A percentile compares a stretch with the other conserved stretches of the same genome.
These are phyloP conservation scores for Aspidapion aeneum DNA, from an alignment of 2,888 invertebrate species.

Conservation along the genomic window DNA sequence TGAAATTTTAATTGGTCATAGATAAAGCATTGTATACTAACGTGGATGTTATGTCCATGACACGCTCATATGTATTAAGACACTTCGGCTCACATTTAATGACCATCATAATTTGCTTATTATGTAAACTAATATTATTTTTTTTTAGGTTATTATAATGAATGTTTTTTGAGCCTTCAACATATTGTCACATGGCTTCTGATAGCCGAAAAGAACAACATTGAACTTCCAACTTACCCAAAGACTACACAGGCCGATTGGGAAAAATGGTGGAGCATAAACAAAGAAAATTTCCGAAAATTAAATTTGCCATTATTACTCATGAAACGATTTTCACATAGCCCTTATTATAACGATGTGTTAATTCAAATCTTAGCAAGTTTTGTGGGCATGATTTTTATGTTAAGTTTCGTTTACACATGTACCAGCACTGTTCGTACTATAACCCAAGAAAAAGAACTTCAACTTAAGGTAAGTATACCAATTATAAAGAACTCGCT, in stretches of 20 bases:
- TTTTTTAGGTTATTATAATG: conserved; percentile 54
- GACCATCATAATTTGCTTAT: too few species aligned
- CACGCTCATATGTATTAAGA: too few species aligned
- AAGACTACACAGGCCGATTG: background rate
- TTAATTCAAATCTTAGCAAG: conserved; percentile 62
- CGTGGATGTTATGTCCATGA: too few species aligned
- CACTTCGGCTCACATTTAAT: too few species aligned
- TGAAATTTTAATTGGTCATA: too few species aligned
- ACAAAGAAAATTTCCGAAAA: background rate
- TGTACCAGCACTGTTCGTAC: conserved; percentile 74
- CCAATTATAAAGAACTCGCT: too few species aligned
- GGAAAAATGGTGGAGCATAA: background rate
- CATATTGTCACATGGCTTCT: conserved; percentile 36
- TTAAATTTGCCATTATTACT: conserved; percentile 37
- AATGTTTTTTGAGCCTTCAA: conserved; percentile 67
- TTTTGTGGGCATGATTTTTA: conserved; percentile 70
- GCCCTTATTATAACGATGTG: conserved; percentile 63
- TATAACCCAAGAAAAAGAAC: conserved; percentile 72
- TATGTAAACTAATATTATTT: too few species aligned
- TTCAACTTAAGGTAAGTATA: conserved; percentile 65
- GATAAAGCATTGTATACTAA: too few species aligned
- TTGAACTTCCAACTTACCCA: background rate
- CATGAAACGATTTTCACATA: conserved; percentile 71
- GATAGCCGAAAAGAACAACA: conserved; percentile 23
- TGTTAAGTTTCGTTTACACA: conserved; percentile 78